These are phyloP conservation scores for Pocillopora grandis DNA, from an alignment of 92 coral and sea anemone species.

Conservation along the genomic window DNA sequence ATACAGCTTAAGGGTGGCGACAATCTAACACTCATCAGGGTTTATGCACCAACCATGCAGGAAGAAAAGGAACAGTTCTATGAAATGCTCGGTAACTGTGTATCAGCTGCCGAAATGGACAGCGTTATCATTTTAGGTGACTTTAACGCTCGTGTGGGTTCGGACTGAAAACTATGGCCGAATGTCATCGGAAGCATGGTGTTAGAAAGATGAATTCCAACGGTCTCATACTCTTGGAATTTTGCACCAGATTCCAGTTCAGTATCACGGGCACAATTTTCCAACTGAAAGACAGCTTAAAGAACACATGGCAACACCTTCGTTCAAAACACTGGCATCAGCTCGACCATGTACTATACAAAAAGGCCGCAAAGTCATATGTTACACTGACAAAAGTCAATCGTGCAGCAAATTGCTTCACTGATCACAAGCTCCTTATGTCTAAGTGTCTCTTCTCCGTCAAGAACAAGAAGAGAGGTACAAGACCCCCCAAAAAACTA, in stretches of 20 bases:
- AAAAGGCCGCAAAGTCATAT: conserved; percentile 22
- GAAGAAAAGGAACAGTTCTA: conserved; percentile 14
- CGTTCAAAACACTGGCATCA: conserved; percentile 60
- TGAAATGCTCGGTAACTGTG: conserved; percentile 21
- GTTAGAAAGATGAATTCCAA: conserved; percentile 32
- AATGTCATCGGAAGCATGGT: conserved; percentile 33
- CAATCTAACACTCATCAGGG: conserved; percentile 3
- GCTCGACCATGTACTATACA: conserved; percentile 33
- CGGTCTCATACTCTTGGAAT: conserved; percentile 18
- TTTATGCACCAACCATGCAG: conserved; percentile 25
- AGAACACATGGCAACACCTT: conserved; percentile 42
- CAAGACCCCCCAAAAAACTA: conserved; percentile 11
- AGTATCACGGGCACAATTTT: conserved; percentile 44
- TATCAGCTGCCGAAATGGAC: conserved; percentile 7
- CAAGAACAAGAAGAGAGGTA: conserved; percentile 19
- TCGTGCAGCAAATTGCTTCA: neutral
- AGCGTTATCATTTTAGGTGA: conserved; percentile 24
- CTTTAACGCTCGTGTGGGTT: conserved; percentile 29
- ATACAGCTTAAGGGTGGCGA: neutral
- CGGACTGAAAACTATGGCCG: conserved; percentile 25
- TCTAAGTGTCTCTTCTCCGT: conserved; percentile 1
- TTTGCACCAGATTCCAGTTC: conserved; percentile 38
- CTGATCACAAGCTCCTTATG: neutral
- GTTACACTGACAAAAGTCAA: conserved; percentile 21
- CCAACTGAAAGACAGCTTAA: conserved; percentile 37